phyloP scores from a whole-genome alignment of 2,888 invertebrate species.

The Drymonia ruficornis region DNA sequence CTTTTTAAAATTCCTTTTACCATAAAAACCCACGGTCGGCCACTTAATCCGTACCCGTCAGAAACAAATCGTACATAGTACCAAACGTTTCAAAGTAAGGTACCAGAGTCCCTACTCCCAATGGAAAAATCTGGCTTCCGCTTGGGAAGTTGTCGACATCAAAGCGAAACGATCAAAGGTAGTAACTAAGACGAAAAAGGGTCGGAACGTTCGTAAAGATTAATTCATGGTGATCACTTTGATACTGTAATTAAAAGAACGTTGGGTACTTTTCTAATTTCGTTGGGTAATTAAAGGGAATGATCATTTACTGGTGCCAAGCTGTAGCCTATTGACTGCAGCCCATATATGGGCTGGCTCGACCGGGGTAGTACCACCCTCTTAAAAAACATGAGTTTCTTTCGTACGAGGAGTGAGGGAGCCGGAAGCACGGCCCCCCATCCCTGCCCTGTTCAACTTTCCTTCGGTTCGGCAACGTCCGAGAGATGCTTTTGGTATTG shows the following conservation, averaged over 20 bases:
- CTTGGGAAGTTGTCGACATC: conserved; percentile 27
- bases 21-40: background rate
- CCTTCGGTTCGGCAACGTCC: too few species aligned
- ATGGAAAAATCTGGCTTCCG: conserved; percentile 29
- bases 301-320: too few species aligned
- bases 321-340: too few species aligned
- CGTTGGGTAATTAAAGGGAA: too few species aligned
- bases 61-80: conserved; percentile 23
- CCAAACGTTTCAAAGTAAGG: conserved; percentile 1
- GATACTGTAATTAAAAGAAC: conserved; percentile 43
- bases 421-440: too few species aligned
- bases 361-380: too few species aligned
- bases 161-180: conserved; percentile 34
- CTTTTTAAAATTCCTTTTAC: too few species aligned
- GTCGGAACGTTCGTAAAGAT: conserved; percentile 32
- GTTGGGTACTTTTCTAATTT: conserved; percentile 18
- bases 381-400: too few species aligned
- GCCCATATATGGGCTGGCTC: too few species aligned
- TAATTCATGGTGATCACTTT: conserved; percentile 48
- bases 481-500: too few species aligned
- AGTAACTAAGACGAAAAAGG: conserved; percentile 25
- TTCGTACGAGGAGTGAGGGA: too few species aligned
- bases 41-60: conserved; percentile 20
- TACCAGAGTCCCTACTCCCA: conserved; percentile 12
- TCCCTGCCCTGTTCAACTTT: too few species aligned